Conservation (phyloP, 1,140 invertebrate species). For the Habropoda laboriosa region DNA sequence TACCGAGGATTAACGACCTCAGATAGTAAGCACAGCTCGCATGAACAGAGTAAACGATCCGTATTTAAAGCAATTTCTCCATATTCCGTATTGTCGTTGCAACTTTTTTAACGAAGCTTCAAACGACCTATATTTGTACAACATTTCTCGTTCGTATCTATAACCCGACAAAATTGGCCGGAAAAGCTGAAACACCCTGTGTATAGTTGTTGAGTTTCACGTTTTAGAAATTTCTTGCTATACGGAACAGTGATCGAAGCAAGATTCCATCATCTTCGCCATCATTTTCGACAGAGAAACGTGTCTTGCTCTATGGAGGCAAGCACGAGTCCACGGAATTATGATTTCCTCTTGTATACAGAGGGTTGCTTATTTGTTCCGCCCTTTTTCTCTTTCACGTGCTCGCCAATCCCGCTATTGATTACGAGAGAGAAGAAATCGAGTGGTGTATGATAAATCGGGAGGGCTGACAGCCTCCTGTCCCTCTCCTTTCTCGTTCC, state of each 20-base stretch:
- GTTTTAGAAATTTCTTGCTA: neutral
- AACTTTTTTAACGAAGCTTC: too few species aligned
- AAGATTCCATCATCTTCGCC: neutral
- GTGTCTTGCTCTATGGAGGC: neutral
- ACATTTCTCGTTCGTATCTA: too few species aligned
- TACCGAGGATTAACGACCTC: too few species aligned
- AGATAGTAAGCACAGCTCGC: too few species aligned
- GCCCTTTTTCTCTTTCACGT: conserved; percentile 32
- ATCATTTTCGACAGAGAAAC: neutral
- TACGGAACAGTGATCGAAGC: neutral
- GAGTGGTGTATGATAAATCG: conserved; percentile 80
- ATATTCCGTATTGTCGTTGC: too few species aligned
- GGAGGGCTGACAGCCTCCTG: conserved; percentile 72
- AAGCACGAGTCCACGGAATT: neutral
- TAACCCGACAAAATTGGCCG: too few species aligned
- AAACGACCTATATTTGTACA: too few species aligned
- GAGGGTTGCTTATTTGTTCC: conserved; percentile 54
- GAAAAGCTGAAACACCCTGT: too few species aligned
- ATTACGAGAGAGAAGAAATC: conserved; percentile 75
- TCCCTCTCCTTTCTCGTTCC: neutral
- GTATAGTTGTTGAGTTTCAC: too few species aligned
- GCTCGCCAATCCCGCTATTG: conserved; percentile 70
- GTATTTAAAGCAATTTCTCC: too few species aligned
- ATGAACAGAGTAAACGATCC: too few species aligned
- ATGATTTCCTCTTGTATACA: conserved; percentile 19